Evolutionary conservation across 64 coral and sea anemone genomes (phyloP), one percentile per base, ranked within the genome.

Genomic region (Stichodactyla mertensii): DNA sequence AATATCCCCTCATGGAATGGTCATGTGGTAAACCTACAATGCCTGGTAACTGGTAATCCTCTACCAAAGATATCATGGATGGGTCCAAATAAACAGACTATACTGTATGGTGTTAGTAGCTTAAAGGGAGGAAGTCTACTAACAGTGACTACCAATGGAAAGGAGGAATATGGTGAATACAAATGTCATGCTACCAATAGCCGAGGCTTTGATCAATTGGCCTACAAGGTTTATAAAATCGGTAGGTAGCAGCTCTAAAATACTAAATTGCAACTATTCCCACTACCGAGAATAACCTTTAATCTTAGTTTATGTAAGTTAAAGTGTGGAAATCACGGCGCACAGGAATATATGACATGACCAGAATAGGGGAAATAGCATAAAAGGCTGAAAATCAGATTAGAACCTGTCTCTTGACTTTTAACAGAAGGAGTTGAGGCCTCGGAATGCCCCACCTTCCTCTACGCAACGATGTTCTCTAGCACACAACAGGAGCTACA

Each of bases 131-230:
- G 88, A 20, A 84, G 61, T 57, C 64, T 52, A 10, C 5, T 89
- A 15, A 83, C 60, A 55, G 9, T 89, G 51, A 53, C 19, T 16
- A 83, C 88, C 51, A 84, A 2, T 5, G 45, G 20, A 55, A 0
- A 52, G 19, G 20, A 52, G 4, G 87, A 89, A 58, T 89, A 89
- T n/a, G 87, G 87, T 4, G 53, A 45, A 22, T 88, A 88, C 51
- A 52, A 52, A 52, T 88, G 87, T 54, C 77, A 57, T 82, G 61
- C 87, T 7, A 82, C 57, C 15, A 89, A 89, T 83, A 55, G 8
- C 5, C 51, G 10, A 5, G 80, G 88, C 53, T 81, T 15, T 81
- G 52, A 28, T 74, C 20, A 74, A 10, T 36, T 74, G 69, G 10
- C 2, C 27, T 74, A 74, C 69, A 74, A 31, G 2, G 26, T 74